phyloP scores from a whole-genome alignment of 2,797 vertebrate genomes.

The Adrianichthys oophorus region DNA sequence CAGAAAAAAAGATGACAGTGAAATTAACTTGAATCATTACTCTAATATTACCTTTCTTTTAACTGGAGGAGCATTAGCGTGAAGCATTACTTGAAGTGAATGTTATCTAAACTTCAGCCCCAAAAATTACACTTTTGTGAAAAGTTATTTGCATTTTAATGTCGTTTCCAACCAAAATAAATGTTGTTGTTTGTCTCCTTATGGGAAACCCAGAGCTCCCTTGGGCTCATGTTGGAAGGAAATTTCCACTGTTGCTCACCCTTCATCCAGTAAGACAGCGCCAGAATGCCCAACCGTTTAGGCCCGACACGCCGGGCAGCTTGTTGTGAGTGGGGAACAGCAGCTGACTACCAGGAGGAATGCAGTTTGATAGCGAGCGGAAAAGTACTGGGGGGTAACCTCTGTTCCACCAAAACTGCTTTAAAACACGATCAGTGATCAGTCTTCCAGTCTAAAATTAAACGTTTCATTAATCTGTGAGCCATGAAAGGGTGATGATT shows the following conservation, averaged over 20 bases:
- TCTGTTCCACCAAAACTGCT: not conserved
- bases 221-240: constrained; percentile 24
- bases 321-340: constrained; percentile 48
- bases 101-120: not conserved
- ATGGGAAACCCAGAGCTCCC: constrained; percentile 16
- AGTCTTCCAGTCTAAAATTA: too few species aligned
- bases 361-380: constrained; percentile 43
- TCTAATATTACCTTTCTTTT: too few species aligned
- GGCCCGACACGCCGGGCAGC: constrained; percentile 19
- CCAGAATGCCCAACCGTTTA: constrained; percentile 30
- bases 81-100: not conserved
- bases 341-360: constrained; percentile 50
- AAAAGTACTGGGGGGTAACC: constrained; percentile 56
- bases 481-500: too few species aligned
- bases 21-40: too few species aligned
- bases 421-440: too few species aligned
- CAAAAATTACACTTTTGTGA: not conserved
- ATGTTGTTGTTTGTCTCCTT: not conserved
- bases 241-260: constrained; percentile 54
- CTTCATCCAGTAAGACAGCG: constrained; percentile 17
- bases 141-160: constrained; percentile 9
- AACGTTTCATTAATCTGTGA: too few species aligned
- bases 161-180: not conserved
- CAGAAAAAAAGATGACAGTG: too few species aligned
- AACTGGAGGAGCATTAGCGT: too few species aligned